Evolutionary conservation across 2,888 invertebrate genomes (phyloP), one percentile per base, ranked within the genome.

Genomic region (Nymphalis urticae): DNA sequence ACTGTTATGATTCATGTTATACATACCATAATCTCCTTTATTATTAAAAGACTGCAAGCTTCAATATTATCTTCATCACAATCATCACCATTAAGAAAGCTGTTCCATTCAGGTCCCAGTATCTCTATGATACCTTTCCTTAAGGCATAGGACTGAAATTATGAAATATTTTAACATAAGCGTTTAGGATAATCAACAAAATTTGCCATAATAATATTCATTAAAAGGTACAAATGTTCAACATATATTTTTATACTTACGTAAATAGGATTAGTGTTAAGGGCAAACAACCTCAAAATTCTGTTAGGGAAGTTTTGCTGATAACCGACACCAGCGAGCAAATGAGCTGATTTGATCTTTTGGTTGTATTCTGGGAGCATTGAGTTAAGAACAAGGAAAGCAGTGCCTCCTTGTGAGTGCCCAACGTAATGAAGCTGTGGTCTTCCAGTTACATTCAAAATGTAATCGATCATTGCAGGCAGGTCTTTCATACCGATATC

Each of bases 321-420:
- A 66, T 88, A 87, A 0, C 89, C 89, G 48, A 86, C 85, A 9
- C 82, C 85, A 50, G 89, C 90, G 19, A 89, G 66, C 9, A 89
- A 76, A 70, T 90, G 85, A 0, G 80, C 88, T 16, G 88, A 82
- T 2, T 72, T 68, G 16, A 90, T 77, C 75, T 88, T 90, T 4
- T 79, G 58, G 69, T 89, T 87, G 72, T 86, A 90, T 72, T 88
- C 85, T 0, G 86, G 83, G 9, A 75, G 73, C 79, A 87, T 76
- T 2, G 87, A 83, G 48, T 76, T 82, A 50, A 90, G 62, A 0
- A 86, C 82, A 6, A 89, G 69, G 66, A 88, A 89, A 0, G 71
- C 78, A 0, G 90, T 89, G 0, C 88, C 88, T 48, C 90, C 90
- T 79, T 90, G 88, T 19, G 92, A 92, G 76, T 88, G 88, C 0